Base-by-base conservation (phyloP, 2,113 vertebrate species). In the Rissa tridactyla region DNA sequence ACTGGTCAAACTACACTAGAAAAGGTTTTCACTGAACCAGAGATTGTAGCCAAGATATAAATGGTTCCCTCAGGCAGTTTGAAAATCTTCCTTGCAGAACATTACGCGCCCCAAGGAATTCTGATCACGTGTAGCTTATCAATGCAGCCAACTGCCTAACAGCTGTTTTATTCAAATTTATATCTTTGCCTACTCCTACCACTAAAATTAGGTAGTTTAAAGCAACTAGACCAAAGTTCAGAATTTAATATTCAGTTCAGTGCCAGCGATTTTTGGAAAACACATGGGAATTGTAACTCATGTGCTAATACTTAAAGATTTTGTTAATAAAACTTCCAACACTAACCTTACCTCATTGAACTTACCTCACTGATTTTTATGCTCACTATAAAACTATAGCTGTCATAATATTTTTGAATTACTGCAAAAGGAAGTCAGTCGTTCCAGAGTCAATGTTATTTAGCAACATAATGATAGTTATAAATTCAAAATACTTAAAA, bases 241-340 rank as follows among this genome's bases (percentile, higher is more conserved):
- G 91, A 97, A 97, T 96, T 97, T 96, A 97, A 97, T 85, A 95
- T 92, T 96, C 73, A 81, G 44, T 90, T 97, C 83, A 88, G 89
- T 95, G 97, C 94, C 97, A 98, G 93, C 70, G 96, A 96, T 97
- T 97, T 98, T 98, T 94, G 97, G 90, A 96, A 98, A 97, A 94
- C 97, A 94, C 96, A 81, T 92, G 97, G 96, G 98, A 98, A 97
- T 92, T 97, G 70, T 98, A 98, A 98, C 73, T 97, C 96, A 96
- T 84, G 92, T 97, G 97, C 97, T 98, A 98, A 98, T 97, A 97
- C 96, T 98, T 97, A 93, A 30, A 97, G 58, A 91, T 98, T 98
- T 97, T 96, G 83, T 98, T 98, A 98, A 98, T 98, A 98, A 98
- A 98, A 98, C 92, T 97, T 97, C 98, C 97, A 98, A 97, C 92